Conservation (phyloP, 2,888 invertebrate genomes). For the Eumacrocentrus americanus region DNA sequence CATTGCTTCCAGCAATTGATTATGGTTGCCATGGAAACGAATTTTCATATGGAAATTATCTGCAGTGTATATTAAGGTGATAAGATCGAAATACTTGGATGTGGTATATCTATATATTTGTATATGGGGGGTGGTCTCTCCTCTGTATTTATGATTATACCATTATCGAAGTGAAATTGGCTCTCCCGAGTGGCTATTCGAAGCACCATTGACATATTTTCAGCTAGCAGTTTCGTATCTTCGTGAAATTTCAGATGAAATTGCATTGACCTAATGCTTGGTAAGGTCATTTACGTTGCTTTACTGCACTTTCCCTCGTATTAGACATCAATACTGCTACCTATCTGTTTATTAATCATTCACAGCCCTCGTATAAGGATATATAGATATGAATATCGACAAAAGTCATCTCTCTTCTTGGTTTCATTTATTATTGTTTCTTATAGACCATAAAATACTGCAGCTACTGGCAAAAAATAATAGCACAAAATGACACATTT, state of each 20-base stretch:
- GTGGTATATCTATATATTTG: background rate
- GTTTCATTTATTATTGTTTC: too few relatives aligned
- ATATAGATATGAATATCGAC: background rate
- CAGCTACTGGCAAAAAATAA: too few relatives aligned
- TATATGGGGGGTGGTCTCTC: too few relatives aligned
- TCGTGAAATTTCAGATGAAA: constrained; percentile 26
- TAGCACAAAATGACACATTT: too few relatives aligned
- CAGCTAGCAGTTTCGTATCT: constrained; percentile 25
- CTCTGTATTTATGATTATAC: constrained; percentile 38
- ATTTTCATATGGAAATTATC: constrained; percentile 38
- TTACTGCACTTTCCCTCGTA: background rate
- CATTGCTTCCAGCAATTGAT: too few relatives aligned
- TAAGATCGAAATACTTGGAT: constrained; percentile 22
- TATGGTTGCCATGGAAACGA: constrained; percentile 29
- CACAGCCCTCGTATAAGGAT: too few relatives aligned
- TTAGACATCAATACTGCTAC: too few relatives aligned
- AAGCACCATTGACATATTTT: constrained; percentile 33
- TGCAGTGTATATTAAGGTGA: constrained; percentile 37
- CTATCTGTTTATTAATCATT: too few relatives aligned
- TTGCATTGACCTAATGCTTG: constrained; percentile 27
- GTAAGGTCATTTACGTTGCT: background rate
- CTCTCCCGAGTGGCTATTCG: constrained; percentile 29
- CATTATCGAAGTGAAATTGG: constrained; percentile 38
- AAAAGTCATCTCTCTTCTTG: too few relatives aligned
- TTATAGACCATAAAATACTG: too few relatives aligned